phyloP scores from a whole-genome alignment of 2,113 vertebrate species.

The Sphyrna mokarran region DNA sequence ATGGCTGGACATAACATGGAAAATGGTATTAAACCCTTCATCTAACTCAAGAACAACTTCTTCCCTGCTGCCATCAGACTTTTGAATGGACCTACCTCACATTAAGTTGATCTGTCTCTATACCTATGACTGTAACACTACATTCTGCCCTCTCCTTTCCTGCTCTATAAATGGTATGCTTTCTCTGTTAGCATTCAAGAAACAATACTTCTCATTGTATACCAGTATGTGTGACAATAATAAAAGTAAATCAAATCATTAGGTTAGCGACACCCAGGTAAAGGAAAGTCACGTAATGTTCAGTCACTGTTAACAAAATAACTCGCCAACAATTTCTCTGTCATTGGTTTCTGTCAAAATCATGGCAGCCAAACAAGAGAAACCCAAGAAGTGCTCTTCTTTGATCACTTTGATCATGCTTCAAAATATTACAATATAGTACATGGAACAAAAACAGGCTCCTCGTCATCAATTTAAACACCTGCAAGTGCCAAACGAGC shows the following conservation, averaged over 20 bases:
- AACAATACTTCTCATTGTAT: too few species aligned
- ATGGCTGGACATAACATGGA: background rate
- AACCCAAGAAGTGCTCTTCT: background rate
- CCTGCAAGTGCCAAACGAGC: background rate
- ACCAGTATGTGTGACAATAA: too few species aligned
- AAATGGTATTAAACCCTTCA: background rate
- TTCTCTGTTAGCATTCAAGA: too few species aligned
- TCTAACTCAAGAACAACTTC: too few species aligned
- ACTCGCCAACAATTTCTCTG: background rate
- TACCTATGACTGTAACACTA: too few species aligned
- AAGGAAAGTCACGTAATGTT: background rate
- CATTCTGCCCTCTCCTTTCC: too few species aligned
- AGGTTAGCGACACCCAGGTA: background rate
- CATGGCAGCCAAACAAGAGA: background rate
- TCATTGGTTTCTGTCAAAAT: background rate
- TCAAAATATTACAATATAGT: background rate
- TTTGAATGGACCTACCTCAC: too few species aligned
- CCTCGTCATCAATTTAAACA: background rate
- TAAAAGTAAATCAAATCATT: too few species aligned
- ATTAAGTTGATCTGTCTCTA: too few species aligned
- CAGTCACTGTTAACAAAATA: background rate
- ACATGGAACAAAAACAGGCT: background rate
- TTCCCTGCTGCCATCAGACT: too few species aligned
- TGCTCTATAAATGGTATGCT: too few species aligned
- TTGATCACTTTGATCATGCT: too few species aligned